Percentiles rank a stretch among this genome's conserved stretches.
Evolutionary conservation across 2,113 vertebrate species (phyloP).

Genomic region (Engystomops pustulosus): DNA sequence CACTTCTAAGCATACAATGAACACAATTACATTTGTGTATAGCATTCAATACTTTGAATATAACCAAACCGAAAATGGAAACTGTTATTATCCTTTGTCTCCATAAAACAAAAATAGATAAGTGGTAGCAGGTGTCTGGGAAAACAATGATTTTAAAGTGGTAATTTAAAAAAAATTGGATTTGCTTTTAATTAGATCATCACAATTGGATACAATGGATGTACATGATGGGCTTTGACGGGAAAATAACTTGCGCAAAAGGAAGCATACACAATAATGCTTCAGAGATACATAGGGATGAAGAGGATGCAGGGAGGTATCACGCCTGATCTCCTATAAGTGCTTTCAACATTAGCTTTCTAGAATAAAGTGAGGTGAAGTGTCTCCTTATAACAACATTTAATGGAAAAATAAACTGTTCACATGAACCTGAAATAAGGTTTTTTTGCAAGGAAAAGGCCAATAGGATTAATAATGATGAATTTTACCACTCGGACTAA

Average conservation of each 20-base stretch:
- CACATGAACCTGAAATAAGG: not conserved
- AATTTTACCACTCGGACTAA: no score
- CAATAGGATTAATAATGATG: not conserved
- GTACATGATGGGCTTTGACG: not conserved
- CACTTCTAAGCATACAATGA: not conserved
- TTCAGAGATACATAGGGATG: conserved; percentile 8
- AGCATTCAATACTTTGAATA: not conserved
- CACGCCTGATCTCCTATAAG: conserved; percentile 31
- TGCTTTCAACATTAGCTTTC: not conserved
- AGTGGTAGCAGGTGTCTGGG: conserved; percentile 21
- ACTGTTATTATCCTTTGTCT: not conserved
- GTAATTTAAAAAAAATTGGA: conserved; percentile 17
- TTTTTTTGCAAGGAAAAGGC: not conserved
- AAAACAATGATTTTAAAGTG: conserved; percentile 19
- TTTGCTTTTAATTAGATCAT: conserved; percentile 30
- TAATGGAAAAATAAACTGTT: not conserved
- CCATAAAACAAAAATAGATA: conserved; percentile 1
- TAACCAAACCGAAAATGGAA: not conserved
- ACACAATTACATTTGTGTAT: not conserved
- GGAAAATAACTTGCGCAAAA: not conserved
- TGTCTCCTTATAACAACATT: not conserved
- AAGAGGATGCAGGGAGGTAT: not conserved
- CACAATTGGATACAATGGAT: conserved; percentile 9
- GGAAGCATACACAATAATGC: conserved; percentile 14
- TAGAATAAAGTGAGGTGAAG: conserved; percentile 28